Evolutionary conservation across 2,113 vertebrate species (phyloP).

Genomic region (Eupsittula cactorum): DNA sequence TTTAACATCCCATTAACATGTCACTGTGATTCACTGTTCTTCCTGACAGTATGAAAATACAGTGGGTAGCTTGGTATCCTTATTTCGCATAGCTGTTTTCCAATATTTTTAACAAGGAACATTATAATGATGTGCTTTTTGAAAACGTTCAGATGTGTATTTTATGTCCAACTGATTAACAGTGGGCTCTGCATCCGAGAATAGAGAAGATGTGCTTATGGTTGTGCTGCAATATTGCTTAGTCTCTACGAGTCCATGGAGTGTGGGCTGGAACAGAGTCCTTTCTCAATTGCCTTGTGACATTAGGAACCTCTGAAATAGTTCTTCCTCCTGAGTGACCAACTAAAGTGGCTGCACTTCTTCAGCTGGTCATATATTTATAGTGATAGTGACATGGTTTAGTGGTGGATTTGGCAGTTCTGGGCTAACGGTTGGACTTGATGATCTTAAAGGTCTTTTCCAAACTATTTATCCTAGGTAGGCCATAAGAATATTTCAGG

Average conservation of each 20-base stretch:
- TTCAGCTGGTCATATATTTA: accelerated
- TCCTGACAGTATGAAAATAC: not conserved
- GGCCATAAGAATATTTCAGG: not conserved
- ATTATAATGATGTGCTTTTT: not conserved
- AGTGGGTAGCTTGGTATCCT: accelerated
- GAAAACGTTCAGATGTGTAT: not conserved
- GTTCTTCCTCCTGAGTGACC: not conserved
- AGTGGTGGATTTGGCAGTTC: not conserved
- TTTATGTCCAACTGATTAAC: not conserved
- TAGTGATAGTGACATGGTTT: not conserved
- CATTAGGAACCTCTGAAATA: not conserved
- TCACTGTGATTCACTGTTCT: not conserved
- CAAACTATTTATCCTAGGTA: not conserved
- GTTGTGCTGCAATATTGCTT: not conserved
- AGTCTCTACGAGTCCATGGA: not conserved
- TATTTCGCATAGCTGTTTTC: not conserved
- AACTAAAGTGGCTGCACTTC: not conserved
- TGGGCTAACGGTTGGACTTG: not conserved
- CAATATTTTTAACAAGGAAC: not conserved
- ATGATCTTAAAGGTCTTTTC: not conserved
- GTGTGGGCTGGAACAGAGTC: not conserved
- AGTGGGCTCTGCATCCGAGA: not conserved
- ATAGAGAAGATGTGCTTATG: accelerated
- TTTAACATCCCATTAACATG: not conserved
- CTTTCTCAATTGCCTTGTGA: not conserved